Conservation (phyloP, 2,888 invertebrate species). For the Rotaria socialis region DNA sequence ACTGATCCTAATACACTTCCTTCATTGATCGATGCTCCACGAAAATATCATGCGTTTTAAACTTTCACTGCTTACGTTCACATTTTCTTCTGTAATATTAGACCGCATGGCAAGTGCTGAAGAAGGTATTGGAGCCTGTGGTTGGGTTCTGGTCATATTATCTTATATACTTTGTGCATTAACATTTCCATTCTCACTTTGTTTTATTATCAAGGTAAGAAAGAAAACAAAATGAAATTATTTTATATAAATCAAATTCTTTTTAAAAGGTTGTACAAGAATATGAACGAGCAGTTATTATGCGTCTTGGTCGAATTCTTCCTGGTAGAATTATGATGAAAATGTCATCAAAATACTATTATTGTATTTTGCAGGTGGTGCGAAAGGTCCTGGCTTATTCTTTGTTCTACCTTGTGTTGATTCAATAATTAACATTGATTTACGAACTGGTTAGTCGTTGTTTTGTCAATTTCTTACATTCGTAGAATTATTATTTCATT, state of each 20-base stretch:
- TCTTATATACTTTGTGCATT: slow-evolving; percentile 39
- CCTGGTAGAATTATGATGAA: neutral
- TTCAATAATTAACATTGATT: slow-evolving; percentile 47
- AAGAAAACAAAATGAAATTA: too few relatives aligned
- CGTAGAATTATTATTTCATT: neutral
- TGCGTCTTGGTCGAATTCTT: slow-evolving; percentile 1
- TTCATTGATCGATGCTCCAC: too few relatives aligned
- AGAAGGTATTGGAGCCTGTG: slow-evolving; percentile 46
- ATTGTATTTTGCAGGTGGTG: slow-evolving; percentile 59
- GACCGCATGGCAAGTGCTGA: neutral
- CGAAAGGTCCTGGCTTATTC: slow-evolving; percentile 81
- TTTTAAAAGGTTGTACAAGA: slow-evolving; percentile 39
- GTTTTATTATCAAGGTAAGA: slow-evolving; percentile 40
- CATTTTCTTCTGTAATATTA: neutral
- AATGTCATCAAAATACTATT: neutral
- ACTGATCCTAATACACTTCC: too few relatives aligned
- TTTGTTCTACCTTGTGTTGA: slow-evolving; percentile 64
- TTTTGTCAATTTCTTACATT: neutral
- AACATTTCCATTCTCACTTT: slow-evolving; percentile 43
- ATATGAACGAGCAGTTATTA: slow-evolving; percentile 44
- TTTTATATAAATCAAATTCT: too few relatives aligned
- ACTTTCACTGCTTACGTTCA: too few relatives aligned
- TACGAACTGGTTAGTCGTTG: slow-evolving; percentile 47
- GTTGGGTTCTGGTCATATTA: slow-evolving; percentile 31
- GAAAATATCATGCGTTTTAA: too few relatives aligned